phyloP scores from a whole-genome alignment of 2,888 invertebrate genomes.

The Nymphalis urticae region DNA sequence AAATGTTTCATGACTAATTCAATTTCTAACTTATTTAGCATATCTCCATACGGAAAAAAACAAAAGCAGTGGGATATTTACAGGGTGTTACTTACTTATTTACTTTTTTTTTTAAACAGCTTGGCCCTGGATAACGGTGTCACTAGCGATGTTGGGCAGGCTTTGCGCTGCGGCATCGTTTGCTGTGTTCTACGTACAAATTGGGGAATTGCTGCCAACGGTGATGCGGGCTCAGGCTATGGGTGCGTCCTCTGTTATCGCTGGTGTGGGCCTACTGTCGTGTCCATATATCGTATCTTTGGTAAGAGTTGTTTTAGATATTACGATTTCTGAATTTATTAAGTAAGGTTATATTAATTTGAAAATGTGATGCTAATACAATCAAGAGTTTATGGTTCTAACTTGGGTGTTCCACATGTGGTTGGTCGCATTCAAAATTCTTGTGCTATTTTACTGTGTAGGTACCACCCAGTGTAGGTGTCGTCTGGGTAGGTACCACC shows the following conservation, averaged over 20 bases:
- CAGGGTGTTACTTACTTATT: too few species aligned
- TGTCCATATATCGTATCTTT: conserved; percentile 85
- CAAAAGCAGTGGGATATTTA: too few species aligned
- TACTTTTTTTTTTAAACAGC: conserved; percentile 62
- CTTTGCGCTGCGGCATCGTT: conserved; percentile 86
- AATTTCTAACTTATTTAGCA: too few species aligned
- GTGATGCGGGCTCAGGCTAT: conserved; percentile 84
- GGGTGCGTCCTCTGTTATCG: conserved; percentile 84
- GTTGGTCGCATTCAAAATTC: neutral
- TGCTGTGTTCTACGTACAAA: conserved; percentile 86
- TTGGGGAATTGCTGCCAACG: conserved; percentile 85
- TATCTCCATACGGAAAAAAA: too few species aligned
- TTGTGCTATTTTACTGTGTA: too few species aligned
- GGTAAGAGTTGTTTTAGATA: conserved; percentile 48
- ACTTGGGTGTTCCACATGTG: neutral
- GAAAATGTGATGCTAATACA: too few species aligned
- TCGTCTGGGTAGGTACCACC: too few species aligned
- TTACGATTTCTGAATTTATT: neutral
- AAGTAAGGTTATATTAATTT: too few species aligned
- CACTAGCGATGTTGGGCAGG: conserved; percentile 84
- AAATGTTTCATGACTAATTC: too few species aligned
- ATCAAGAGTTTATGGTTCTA: too few species aligned
- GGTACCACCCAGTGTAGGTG: too few species aligned
- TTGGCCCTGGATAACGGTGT: conserved; percentile 83
- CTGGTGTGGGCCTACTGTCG: conserved; percentile 83